Conservation (phyloP, 2,888 invertebrate genomes). For the Orchesellides sinensis region DNA sequence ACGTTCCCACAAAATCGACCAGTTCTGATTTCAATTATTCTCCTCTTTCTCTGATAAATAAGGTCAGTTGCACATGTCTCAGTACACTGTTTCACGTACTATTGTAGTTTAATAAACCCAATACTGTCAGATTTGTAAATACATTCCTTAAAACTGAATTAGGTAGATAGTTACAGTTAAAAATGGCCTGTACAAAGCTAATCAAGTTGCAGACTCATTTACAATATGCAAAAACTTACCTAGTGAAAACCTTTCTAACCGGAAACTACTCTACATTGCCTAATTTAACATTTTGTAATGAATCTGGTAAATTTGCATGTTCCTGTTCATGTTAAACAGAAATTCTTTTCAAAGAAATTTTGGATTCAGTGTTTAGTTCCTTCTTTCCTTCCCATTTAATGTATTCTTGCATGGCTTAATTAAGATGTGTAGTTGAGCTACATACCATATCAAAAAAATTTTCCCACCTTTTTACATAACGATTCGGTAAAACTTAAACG, state of each 20-base stretch:
- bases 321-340: background rate
- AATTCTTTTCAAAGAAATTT: background rate
- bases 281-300: background rate
- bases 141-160: background rate
- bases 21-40: background rate
- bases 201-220: background rate
- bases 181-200: no score
- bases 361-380: background rate
- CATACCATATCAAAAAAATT: background rate
- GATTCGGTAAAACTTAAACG: no score
- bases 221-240: background rate
- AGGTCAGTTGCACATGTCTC: background rate
- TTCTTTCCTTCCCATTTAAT: background rate
- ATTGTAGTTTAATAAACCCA: background rate
- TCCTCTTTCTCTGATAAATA: background rate
- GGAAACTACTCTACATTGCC: slow-evolving; percentile 1
- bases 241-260: background rate
- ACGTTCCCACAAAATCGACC: background rate
- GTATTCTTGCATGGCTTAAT: background rate
- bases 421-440: background rate
- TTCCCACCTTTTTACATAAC: background rate
- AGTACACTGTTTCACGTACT: no score
- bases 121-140: background rate
- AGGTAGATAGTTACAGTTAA: background rate
- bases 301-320: slow-evolving; percentile 2